Base-by-base conservation (phyloP, 1,140 invertebrate genomes). In the Sitophilus oryzae region DNA sequence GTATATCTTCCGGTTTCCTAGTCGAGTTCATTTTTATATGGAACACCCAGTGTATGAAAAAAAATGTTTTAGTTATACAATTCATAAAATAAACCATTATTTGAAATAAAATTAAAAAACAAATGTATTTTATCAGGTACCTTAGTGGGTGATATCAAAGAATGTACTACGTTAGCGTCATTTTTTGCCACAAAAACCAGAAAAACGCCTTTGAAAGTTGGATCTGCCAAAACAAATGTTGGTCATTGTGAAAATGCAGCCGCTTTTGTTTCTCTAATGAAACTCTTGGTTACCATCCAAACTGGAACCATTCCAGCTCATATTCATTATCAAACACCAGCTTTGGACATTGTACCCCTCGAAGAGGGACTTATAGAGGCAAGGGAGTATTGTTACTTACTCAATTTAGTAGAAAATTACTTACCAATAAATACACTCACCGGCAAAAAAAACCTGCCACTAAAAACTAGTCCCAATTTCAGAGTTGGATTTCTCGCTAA, bases 201-300 rank as follows among this genome's bases (percentile, higher is more conserved):
- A 66, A 61, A 22, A 67, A 30, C 30, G 15, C 82, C 85, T 19
- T 72, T 89, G 3, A 65, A 81, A 5, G 79, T 89, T 58, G 86
- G 86, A 6, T 85, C 84, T 2, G 77, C 85, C 2, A 88, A 88
- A 65, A 81, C 82, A 11, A 89, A 87, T 70, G 76, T 87, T 73
- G 87, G 86, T 0, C 85, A 89, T 63, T 73, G 82, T 14, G 84
- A 86, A 67, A 76, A 82, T 19, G 79, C 80, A 3, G 83, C 84
- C 67, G 76, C 78, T 30, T 53, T 84, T 8, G 8, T 52, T 3
- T 42, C 70, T 23, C 9, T 65, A 3, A 50, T 53, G 0, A 51
- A 75, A 73, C 66, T 79, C 0, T 56, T 89, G 6, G 75, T 89
- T 45, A 76, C 81, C 1, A 86, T 86, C 77, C 80, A 88, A 67